Percentiles rank a stretch among this genome's conserved stretches.
Conservation (phyloP, 2,888 invertebrate genomes). For the Epirrhoe alternata region DNA sequence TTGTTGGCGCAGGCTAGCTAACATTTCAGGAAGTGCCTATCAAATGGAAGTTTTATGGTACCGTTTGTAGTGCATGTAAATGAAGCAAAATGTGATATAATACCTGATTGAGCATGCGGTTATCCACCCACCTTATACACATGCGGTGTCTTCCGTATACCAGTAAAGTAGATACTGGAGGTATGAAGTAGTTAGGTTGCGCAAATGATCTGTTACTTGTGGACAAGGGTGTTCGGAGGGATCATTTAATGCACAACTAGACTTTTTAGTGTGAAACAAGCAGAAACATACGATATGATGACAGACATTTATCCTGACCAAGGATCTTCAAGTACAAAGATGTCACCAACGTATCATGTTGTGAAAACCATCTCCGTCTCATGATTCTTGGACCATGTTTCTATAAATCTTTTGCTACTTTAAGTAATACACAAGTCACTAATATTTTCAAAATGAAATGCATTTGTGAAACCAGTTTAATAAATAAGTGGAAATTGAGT, state of each 20-base stretch:
- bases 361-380: too few relatives aligned
- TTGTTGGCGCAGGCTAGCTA: background rate
- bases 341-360: too few relatives aligned
- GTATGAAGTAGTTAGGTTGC: conserved; percentile 8
- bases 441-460: background rate
- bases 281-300: too few relatives aligned
- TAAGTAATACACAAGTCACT: background rate
- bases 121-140: conserved; percentile 18
- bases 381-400: too few relatives aligned
- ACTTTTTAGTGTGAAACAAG: too few relatives aligned
- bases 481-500: conserved; percentile 19
- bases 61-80: conserved; percentile 21
- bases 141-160: conserved; percentile 31
- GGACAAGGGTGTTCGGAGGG: background rate
- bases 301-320: too few relatives aligned
- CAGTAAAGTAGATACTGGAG: conserved; percentile 11
- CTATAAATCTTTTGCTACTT: background rate
- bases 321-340: too few relatives aligned
- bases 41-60: conserved; percentile 21
- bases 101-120: conserved; percentile 29
- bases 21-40: conserved; percentile 17
- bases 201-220: conserved; percentile 5
- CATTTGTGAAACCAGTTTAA: conserved; percentile 14
- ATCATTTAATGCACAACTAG: too few relatives aligned
- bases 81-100: conserved; percentile 19